Conservation (phyloP, 2,113 vertebrate genomes). For the Xiphophorus hellerii region DNA sequence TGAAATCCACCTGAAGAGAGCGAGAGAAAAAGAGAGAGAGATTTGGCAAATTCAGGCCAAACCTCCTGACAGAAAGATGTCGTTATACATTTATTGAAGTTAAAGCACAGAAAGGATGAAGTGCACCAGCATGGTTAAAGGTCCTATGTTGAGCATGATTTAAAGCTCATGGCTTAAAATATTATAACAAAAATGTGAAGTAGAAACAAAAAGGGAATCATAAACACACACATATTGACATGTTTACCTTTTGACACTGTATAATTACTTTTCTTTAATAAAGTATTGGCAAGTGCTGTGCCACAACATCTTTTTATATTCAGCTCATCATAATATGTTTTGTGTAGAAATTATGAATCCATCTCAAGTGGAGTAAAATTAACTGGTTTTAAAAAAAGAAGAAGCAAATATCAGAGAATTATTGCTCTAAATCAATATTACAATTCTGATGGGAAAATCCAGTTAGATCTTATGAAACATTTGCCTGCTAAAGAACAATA, state of each 20-base stretch:
- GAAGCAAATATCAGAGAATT: neutral
- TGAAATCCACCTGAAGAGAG: slow-evolving; percentile 38
- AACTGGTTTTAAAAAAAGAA: too few species aligned
- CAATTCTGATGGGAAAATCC: neutral
- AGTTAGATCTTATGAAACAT: neutral
- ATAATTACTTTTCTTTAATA: too few species aligned
- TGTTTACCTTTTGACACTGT: too few species aligned
- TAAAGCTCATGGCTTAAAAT: neutral
- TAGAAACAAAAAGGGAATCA: neutral
- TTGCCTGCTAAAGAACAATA: neutral
- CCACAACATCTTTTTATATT: neutral
- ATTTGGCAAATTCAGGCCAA: neutral
- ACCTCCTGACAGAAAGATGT: neutral
- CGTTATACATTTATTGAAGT: neutral
- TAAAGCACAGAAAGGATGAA: neutral
- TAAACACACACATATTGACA: neutral
- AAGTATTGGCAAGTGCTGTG: neutral
- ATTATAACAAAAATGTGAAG: neutral
- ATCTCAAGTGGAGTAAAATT: too few species aligned
- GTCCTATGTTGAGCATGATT: neutral
- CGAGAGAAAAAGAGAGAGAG: neutral
- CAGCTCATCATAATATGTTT: neutral
- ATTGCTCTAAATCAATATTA: neutral
- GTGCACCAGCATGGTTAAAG: neutral
- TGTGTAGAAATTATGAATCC: neutral